Base-by-base conservation (phyloP, 2,888 invertebrate genomes). In the Eugnorisma glareosa region DNA sequence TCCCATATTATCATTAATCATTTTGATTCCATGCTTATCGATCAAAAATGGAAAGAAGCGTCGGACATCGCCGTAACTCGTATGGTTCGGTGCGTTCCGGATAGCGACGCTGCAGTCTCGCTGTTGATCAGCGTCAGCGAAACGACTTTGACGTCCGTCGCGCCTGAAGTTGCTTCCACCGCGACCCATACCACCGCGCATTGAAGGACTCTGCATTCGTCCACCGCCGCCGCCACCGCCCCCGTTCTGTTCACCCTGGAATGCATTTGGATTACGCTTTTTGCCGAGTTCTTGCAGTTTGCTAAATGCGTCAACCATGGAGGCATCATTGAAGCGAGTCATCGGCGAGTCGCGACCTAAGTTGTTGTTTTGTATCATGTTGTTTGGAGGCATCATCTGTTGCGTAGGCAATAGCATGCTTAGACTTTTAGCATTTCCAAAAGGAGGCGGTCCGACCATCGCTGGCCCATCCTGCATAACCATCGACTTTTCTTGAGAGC, bases 21-120 rank as follows among this genome's bases (percentile, higher is more conserved):
- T 97, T 93, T 99, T 99, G 70, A 99, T 97, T 24, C 99, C 99
- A 89, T 98, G 98, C 88, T 98, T 98, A 66, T 98, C 98, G 79
- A 99, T 98, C 86, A 99, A 98, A 64, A 98, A 98, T 10, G 97
- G 97, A 93, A 99, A 99, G 90, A 99, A 98, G 73, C 98, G 97
- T 21, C 99, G 97, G 0, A 99, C 97, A 90, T 99, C 99, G 59
- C 98, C 97, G 92, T 98, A 98, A 66, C 97, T 98, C 2, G 98
- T 98, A 89, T 97, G 98, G 31, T 97, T 97, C 8, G 98, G 98
- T 91, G 99, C 97, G 86, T 98, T 98, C 43, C 97, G 97, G 10
- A 98, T 96, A 88, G 98, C 98, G 4, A 99, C 97, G 91, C 98
- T 98, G 86, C 95, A 94, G 75, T 95, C 94, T 64, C 88, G 90